These are phyloP conservation scores for Drosophila carrolli DNA, from an alignment of 1,140 invertebrate species.

Conservation along the genomic window DNA sequence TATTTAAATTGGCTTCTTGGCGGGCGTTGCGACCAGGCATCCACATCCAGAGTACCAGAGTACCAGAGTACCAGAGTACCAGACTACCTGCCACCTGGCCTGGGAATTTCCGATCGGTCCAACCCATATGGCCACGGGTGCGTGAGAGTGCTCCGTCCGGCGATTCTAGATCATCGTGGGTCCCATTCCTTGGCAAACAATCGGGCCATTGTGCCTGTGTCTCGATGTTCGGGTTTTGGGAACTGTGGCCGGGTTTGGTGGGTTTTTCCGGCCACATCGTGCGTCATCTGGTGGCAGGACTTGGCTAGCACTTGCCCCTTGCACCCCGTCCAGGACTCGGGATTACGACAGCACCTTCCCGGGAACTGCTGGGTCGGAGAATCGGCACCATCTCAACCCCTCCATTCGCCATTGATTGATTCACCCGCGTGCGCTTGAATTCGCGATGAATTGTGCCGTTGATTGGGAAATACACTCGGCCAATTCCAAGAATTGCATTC, in stretches of 20 bases:
- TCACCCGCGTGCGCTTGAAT: conserved; percentile 16
- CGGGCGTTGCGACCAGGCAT: conserved; percentile 54
- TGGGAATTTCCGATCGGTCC: conserved; percentile 58
- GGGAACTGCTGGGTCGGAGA: conserved; percentile 1
- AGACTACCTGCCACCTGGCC: conserved; percentile 18
- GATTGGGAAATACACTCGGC: conserved; percentile 4
- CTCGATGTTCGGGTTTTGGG: background rate
- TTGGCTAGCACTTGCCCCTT: conserved; percentile 12
- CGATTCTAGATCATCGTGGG: conserved; percentile 54
- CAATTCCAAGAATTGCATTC: background rate
- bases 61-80: too few relatives aligned
- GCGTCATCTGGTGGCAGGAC: conserved; percentile 56
- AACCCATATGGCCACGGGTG: conserved; percentile 61
- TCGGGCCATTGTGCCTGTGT: background rate
- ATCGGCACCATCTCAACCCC: background rate
- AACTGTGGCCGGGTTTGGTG: background rate
- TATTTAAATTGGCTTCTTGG: conserved; percentile 83
- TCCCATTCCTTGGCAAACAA: background rate
- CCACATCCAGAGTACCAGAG: too few relatives aligned
- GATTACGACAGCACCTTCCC: conserved; percentile 19
- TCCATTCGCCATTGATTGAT: conserved; percentile 53
- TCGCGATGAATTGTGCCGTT: conserved; percentile 17
- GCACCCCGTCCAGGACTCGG: background rate
- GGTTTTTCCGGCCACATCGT: conserved; percentile 46
- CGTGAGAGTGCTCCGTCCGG: conserved; percentile 35